These are phyloP conservation scores for Chaitophorus viminalis DNA, from an alignment of 2,888 invertebrate genomes.

Conservation along the genomic window DNA sequence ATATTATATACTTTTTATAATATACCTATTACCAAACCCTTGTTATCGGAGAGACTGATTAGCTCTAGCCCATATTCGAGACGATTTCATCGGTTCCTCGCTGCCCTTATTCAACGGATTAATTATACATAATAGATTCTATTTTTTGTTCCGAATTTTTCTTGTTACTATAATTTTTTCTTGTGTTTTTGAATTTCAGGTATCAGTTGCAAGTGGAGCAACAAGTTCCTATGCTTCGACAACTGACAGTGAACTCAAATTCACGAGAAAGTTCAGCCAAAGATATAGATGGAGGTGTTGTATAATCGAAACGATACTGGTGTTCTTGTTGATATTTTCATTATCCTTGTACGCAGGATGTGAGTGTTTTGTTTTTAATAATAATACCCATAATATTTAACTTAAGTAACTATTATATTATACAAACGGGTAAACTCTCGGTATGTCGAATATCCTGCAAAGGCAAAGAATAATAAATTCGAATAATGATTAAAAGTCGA, in stretches of 20 bases:
- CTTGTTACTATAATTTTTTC: neutral
- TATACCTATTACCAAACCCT: too few species aligned
- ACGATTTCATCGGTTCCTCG: neutral
- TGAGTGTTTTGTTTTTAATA: slow-evolving; percentile 68
- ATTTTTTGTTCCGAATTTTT: neutral
- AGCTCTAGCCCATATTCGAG: neutral
- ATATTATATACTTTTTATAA: neutral
- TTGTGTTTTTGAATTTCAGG: slow-evolving; percentile 20
- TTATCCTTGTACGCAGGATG: slow-evolving; percentile 76
- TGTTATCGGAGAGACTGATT: neutral
- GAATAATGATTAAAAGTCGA: too few species aligned
- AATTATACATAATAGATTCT: neutral
- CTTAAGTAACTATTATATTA: neutral
- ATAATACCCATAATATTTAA: neutral
- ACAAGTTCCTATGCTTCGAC: slow-evolving; percentile 70
- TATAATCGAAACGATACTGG: slow-evolving; percentile 83
- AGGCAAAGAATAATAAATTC: too few species aligned
- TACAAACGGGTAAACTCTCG: neutral
- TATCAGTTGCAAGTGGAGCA: slow-evolving; percentile 46
- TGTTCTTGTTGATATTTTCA: slow-evolving; percentile 79
- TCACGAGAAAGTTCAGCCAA: slow-evolving; percentile 85
- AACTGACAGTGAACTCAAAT: slow-evolving; percentile 88
- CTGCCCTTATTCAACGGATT: too few species aligned
- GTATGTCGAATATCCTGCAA: too few species aligned
- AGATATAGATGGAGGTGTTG: slow-evolving; percentile 90